phyloP scores from a whole-genome alignment of 2,888 invertebrate genomes.

The Callosobruchus maculatus region DNA sequence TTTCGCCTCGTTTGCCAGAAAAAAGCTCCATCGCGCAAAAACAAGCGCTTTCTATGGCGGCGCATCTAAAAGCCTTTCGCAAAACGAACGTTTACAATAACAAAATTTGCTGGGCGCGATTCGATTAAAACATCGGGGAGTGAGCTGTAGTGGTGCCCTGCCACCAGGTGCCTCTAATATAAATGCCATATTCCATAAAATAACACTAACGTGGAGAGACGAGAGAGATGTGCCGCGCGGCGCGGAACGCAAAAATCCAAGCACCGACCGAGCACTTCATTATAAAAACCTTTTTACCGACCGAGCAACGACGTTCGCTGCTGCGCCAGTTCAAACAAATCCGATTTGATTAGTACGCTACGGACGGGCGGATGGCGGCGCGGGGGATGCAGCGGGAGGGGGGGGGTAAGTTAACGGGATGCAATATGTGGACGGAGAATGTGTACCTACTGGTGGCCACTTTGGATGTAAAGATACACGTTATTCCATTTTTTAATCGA shows the following conservation, averaged over 20 bases:
- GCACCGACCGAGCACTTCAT: slow-evolving; percentile 44
- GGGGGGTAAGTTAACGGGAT: neutral
- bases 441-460: neutral
- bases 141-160: slow-evolving; percentile 26
- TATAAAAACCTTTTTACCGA: slow-evolving; percentile 43
- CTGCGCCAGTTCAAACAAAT: slow-evolving; percentile 44
- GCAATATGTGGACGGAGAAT: neutral
- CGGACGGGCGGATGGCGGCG: slow-evolving; percentile 23
- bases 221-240: neutral
- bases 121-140: slow-evolving; percentile 34
- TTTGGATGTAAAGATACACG: neutral
- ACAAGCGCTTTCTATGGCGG: slow-evolving; percentile 2
- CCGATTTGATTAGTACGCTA: slow-evolving; percentile 45
- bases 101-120: slow-evolving; percentile 38
- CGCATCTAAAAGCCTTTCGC: slow-evolving; percentile 34
- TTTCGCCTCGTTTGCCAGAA: no score
- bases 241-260: slow-evolving; percentile 38
- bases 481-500: neutral
- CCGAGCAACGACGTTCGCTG: neutral
- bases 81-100: slow-evolving; percentile 40
- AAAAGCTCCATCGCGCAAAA: no score
- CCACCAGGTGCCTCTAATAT: neutral
- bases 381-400: neutral
- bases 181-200: slow-evolving; percentile 37
- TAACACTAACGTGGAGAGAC: slow-evolving; percentile 34